Evolutionary conservation across 2,888 invertebrate genomes (phyloP).

Genomic region (Fragum whitleyi): DNA sequence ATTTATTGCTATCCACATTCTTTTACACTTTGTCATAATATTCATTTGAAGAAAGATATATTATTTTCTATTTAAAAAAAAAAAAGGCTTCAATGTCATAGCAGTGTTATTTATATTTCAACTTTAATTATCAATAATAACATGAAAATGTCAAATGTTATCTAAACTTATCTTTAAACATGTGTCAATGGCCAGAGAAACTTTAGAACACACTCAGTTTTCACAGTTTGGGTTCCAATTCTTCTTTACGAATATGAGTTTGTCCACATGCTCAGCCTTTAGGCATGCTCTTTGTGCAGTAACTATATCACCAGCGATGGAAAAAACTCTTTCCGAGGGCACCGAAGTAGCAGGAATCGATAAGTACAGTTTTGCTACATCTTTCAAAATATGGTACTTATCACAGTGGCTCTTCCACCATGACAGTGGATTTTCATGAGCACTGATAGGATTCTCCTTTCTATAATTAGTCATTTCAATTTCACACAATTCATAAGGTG

Average conservation of each 20-base stretch:
- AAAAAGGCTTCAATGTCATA: too few relatives aligned
- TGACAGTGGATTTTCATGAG: slow-evolving; percentile 1
- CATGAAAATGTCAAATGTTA: too few relatives aligned
- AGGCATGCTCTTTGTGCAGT: slow-evolving; percentile 24
- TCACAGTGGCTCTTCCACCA: slow-evolving; percentile 24
- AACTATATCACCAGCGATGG: slow-evolving; percentile 35
- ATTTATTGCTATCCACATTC: too few relatives aligned
- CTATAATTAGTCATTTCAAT: slow-evolving; percentile 1
- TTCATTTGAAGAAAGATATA: too few relatives aligned
- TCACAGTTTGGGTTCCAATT: slow-evolving; percentile 3
- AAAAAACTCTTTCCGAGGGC: slow-evolving; percentile 33
- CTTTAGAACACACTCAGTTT: too few relatives aligned
- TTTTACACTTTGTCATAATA: too few relatives aligned
- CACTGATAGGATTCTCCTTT: slow-evolving; percentile 7
- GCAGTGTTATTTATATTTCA: too few relatives aligned
- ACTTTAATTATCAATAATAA: too few relatives aligned
- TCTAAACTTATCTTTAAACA: too few relatives aligned
- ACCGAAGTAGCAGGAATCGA: slow-evolving; percentile 27
- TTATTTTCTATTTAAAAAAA: too few relatives aligned
- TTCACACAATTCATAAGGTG: slow-evolving; percentile 1
- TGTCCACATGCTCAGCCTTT: slow-evolving; percentile 27
- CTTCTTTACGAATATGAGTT: slow-evolving; percentile 28
- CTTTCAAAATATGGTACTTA: slow-evolving; percentile 2
- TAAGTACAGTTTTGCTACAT: slow-evolving; percentile 16
- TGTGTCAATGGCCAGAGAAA: too few relatives aligned